Base-by-base conservation (phyloP, 2,797 vertebrate species). In the Darevskia mixta region DNA sequence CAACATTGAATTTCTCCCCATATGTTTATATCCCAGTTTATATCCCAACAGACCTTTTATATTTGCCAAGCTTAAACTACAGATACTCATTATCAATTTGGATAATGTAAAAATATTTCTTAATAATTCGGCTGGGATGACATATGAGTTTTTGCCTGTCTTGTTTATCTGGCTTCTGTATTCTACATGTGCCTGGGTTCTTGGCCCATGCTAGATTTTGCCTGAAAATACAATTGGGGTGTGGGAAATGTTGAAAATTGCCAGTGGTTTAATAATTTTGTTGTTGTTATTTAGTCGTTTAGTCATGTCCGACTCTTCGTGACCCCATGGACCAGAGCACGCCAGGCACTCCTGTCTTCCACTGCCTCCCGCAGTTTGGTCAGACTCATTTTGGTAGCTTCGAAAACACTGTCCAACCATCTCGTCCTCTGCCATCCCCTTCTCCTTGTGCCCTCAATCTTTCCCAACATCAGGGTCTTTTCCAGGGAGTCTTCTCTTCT, bases 211-310 rank as follows among this genome's bases (percentile, higher is more conserved):
- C 38, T 77, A 32, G 27, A 76, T 55, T 76, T 76, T 81, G 71
- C 58, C 72, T 89, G 76, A 82, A 82, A 73, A 76, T 67, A 79
- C 32, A 82, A 49, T 15, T 18, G 25, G 43, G 69, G 17, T 64
- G n/a, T 58, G 38, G 32, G 29, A 18, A 18, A 27, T 38, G 32
- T 69, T 67, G 84, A 82, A 86, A 81, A 55, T 58, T 55, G 58
- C 72, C 32, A 58, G 38, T 85, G 71, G 61, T 76, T 89, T 85
- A 89, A 89, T 86, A 89, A 86, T 81, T n/a, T 61, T 67, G 35
- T 35, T 35, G 35, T 35, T 35, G 35, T 35, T 35, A 3, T 35
- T 35, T 35, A 35, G 35, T 35, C 35, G 35, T 35, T 35, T 35
- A 35, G 35, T 35, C 35, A 3, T 35, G 35, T 35, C 35, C 35